Percentiles rank a stretch among this genome's conserved stretches.
Evolutionary conservation across 2,113 vertebrate genomes (phyloP).

Genomic region (Smithornis capensis): DNA sequence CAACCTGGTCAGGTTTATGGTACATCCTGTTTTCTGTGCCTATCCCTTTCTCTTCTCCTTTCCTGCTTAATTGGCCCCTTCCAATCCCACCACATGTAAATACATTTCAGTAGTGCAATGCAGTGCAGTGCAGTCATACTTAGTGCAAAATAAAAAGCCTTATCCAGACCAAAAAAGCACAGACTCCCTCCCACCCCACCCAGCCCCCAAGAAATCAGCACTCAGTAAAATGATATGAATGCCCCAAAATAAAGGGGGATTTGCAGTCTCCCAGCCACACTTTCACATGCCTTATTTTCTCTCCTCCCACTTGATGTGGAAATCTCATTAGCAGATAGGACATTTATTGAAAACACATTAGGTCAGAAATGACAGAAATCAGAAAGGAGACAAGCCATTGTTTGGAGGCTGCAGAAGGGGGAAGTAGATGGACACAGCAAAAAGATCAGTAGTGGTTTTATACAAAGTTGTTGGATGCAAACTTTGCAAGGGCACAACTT

Average conservation of each 20-base stretch:
- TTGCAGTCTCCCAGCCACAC: slow-evolving; percentile 59
- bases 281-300: slow-evolving; percentile 43
- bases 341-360: background rate
- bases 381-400: slow-evolving; percentile 29
- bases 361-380: slow-evolving; percentile 29
- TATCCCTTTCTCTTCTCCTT: slow-evolving; percentile 6
- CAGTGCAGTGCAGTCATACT: slow-evolving; percentile 79
- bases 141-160: slow-evolving; percentile 79
- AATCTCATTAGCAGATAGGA: slow-evolving; percentile 17
- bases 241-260: slow-evolving; percentile 44
- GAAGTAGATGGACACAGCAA: slow-evolving; percentile 57
- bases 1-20: background rate
- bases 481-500: slow-evolving; percentile 4
- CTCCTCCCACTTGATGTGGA: slow-evolving; percentile 38
- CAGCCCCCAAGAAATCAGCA: slow-evolving; percentile 55
- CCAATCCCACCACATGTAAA: slow-evolving; percentile 68
- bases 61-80: slow-evolving; percentile 59
- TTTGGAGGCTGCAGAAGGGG: slow-evolving; percentile 34
- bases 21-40: slow-evolving; percentile 12
- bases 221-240: slow-evolving; percentile 56
- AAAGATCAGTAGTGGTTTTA: slow-evolving; percentile 79
- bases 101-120: slow-evolving; percentile 84
- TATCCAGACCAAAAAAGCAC: slow-evolving; percentile 70
- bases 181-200: slow-evolving; percentile 45
- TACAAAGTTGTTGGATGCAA: slow-evolving; percentile 40